A percentile compares a stretch with the other conserved stretches of the same genome.
Conservation (phyloP, 2,797 vertebrate species). For the Merluccius polli region DNA sequence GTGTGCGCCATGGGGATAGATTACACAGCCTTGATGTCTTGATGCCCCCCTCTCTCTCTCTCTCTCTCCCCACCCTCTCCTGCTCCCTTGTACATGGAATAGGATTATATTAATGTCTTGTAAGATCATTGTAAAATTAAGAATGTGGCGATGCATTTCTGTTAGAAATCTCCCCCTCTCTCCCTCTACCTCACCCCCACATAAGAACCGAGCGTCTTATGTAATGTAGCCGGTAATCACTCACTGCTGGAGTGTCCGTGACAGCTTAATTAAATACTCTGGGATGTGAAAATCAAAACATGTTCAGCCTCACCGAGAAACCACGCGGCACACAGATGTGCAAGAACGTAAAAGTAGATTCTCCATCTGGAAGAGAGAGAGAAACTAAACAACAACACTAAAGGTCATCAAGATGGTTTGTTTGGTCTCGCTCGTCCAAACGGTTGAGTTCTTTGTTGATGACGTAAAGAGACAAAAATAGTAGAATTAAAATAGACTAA, state of each 20-base stretch:
- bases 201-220: slow-evolving; percentile 37
- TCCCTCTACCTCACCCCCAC: slow-evolving; percentile 34
- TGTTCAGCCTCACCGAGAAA: slow-evolving; percentile 29
- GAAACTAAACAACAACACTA: not conserved
- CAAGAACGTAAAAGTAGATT: not conserved
- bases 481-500: too few relatives aligned
- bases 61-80: too few relatives aligned
- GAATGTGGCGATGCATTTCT: not conserved
- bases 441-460: slow-evolving; percentile 27
- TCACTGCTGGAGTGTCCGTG: slow-evolving; percentile 34
- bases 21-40: slow-evolving; percentile 18
- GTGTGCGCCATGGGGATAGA: slow-evolving; percentile 45
- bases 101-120: not conserved
- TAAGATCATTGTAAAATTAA: not conserved
- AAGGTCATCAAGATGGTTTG: not conserved
- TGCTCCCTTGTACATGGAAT: not conserved
- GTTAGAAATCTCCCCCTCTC: slow-evolving; percentile 34
- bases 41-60: too few relatives aligned
- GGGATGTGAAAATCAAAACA: slow-evolving; percentile 26
- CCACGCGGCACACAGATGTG: not conserved
- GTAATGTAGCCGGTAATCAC: slow-evolving; percentile 43
- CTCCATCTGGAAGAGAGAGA: not conserved
- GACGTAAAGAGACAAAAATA: slow-evolving; percentile 18
- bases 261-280: slow-evolving; percentile 52
- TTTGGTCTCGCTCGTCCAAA: slow-evolving; percentile 20